Evolutionary conservation across 2,113 vertebrate genomes (phyloP).

Genomic region (Cryptotis parvus): DNA sequence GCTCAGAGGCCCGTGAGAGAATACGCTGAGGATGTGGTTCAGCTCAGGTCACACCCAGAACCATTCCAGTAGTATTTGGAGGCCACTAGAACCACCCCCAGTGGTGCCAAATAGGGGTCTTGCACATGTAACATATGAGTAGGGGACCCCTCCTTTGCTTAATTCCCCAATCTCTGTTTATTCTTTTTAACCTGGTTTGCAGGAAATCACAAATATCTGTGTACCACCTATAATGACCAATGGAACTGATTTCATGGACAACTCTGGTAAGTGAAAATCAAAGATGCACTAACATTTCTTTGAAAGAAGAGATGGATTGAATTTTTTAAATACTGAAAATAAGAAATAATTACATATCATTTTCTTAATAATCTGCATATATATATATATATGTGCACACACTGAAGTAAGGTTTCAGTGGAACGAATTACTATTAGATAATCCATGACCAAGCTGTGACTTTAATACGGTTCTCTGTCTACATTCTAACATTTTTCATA

Average conservation of each 20-base stretch:
- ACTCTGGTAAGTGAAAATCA: slow-evolving; percentile 85
- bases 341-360: neutral
- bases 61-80: too few relatives aligned
- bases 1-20: too few relatives aligned
- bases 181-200: slow-evolving; percentile 66
- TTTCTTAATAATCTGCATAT: slow-evolving; percentile 12
- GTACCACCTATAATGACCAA: slow-evolving; percentile 76
- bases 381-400: neutral
- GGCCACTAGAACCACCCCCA: too few relatives aligned
- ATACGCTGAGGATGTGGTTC: too few relatives aligned
- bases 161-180: neutral
- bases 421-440: neutral
- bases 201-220: slow-evolving; percentile 88
- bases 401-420: neutral
- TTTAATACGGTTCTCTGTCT: neutral
- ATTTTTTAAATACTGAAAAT: neutral
- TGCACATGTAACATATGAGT: too few relatives aligned
- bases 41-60: too few relatives aligned
- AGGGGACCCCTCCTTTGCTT: too few relatives aligned
- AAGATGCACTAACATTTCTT: neutral
- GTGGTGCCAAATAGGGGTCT: too few relatives aligned
- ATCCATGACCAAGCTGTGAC: neutral
- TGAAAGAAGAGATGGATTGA: neutral
- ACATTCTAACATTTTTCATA: neutral
- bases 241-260: slow-evolving; percentile 86